phyloP scores from a whole-genome alignment of 2,888 invertebrate species.

The Charanyca ferruginea region DNA sequence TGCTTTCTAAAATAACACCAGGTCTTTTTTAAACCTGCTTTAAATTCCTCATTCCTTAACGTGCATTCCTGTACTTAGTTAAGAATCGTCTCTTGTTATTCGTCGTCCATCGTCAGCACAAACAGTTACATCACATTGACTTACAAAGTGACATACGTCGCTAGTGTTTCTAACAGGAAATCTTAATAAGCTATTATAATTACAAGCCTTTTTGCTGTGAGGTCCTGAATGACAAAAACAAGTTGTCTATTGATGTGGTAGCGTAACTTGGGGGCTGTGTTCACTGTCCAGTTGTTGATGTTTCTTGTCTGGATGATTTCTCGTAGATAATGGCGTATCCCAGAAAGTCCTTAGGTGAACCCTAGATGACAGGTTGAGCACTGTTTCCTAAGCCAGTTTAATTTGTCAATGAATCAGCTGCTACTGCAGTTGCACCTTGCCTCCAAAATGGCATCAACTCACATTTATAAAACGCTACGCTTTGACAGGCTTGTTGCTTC shows the following conservation, averaged over 20 bases:
- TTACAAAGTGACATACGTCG: constrained; percentile 41
- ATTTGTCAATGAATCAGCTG: too few species aligned
- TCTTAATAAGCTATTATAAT: constrained; percentile 45
- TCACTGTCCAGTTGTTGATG: background rate
- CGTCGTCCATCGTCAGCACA: constrained; percentile 20
- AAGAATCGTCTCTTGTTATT: constrained; percentile 32
- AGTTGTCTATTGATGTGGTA: background rate
- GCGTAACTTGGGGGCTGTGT: background rate
- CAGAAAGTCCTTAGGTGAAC: too few species aligned
- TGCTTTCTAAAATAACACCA: background rate
- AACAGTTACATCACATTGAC: constrained; percentile 50
- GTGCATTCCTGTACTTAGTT: constrained; percentile 10
- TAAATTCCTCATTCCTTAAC: constrained; percentile 10
- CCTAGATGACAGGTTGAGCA: too few species aligned
- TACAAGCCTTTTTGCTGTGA: constrained; percentile 18
- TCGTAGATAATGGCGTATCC: too few species aligned
- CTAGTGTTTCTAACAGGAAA: constrained; percentile 30
- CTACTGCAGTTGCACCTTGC: too few species aligned
- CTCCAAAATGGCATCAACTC: too few species aligned
- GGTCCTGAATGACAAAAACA: constrained; percentile 29
- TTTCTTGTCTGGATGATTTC: background rate
- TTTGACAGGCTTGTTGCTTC: background rate
- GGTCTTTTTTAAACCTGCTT: background rate
- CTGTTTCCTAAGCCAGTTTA: too few species aligned
- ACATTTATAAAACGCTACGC: too few species aligned